phyloP scores from a whole-genome alignment of 1,140 invertebrate genomes.

The Drosophila repleta region DNA sequence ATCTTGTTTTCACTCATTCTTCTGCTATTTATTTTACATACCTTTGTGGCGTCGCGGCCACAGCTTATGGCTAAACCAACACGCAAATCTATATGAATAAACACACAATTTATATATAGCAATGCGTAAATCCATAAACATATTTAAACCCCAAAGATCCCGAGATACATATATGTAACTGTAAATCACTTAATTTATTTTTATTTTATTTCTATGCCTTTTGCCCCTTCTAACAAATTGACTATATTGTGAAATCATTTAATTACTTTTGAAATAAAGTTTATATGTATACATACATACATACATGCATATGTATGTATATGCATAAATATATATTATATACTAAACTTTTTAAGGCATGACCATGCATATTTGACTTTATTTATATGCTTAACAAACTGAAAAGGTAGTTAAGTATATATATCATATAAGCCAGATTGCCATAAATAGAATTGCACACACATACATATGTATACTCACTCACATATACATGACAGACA shows the following conservation, averaged over 20 bases:
- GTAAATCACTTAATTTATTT: too few species aligned
- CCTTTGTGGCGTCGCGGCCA: not conserved
- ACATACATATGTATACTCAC: not conserved
- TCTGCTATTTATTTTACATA: conserved; percentile 1
- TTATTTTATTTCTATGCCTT: too few species aligned
- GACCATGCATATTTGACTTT: not conserved
- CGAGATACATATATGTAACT: too few species aligned
- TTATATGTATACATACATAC: not conserved
- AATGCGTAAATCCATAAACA: not conserved
- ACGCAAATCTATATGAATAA: not conserved
- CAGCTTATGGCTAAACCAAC: not conserved
- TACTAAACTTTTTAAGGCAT: not conserved
- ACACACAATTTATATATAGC: not conserved
- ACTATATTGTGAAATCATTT: not conserved
- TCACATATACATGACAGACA: not conserved
- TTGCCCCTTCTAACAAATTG: not conserved
- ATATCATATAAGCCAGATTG: not conserved
- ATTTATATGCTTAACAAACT: not conserved
- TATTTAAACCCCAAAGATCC: too few species aligned
- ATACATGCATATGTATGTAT: not conserved
- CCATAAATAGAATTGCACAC: not conserved
- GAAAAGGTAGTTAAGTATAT: not conserved
- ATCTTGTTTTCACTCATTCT: not conserved
- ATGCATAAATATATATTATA: not conserved
- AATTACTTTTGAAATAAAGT: not conserved